A percentile compares a stretch with the other conserved stretches of the same genome.
Evolutionary conservation across 2,888 invertebrate genomes (phyloP).

Genomic region (Caenorhabditis sp.): DNA sequence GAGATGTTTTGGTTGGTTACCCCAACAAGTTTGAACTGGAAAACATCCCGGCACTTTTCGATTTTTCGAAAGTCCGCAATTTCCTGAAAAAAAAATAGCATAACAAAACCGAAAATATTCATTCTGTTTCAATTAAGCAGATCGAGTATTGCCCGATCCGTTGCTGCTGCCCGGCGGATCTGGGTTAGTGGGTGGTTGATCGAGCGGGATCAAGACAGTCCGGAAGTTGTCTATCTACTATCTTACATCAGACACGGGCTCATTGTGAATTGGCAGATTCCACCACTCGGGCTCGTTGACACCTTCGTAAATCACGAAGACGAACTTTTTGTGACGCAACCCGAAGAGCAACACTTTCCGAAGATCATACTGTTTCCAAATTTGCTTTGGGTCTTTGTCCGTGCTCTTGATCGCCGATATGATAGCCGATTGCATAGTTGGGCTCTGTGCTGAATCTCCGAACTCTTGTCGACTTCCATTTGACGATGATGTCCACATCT

Average conservation of each 20-base stretch:
- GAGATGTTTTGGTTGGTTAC: not conserved
- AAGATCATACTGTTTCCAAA: not conserved
- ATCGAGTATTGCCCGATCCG: too few species aligned
- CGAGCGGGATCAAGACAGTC: too few species aligned
- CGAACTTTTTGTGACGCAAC: not conserved
- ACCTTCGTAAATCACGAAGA: not conserved
- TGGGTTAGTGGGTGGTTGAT: too few species aligned
- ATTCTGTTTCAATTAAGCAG: too few species aligned
- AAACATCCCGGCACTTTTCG: constrained; percentile 44
- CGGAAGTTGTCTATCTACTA: too few species aligned
- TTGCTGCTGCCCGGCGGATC: too few species aligned
- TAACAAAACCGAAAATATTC: too few species aligned
- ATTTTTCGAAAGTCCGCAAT: constrained; percentile 58
- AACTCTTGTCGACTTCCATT: not conserved
- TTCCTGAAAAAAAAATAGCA: constrained; percentile 42
- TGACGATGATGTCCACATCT: not conserved
- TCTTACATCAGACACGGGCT: too few species aligned
- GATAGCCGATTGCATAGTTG: not conserved
- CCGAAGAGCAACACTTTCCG: not conserved
- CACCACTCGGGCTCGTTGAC: not conserved
- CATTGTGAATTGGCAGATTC: too few species aligned
- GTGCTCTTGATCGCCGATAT: not conserved
- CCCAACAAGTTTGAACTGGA: constrained; percentile 49
- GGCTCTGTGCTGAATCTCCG: not conserved
- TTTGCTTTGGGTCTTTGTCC: not conserved